Conservation (phyloP, 2,888 invertebrate species). For the Heliconius aoede region DNA sequence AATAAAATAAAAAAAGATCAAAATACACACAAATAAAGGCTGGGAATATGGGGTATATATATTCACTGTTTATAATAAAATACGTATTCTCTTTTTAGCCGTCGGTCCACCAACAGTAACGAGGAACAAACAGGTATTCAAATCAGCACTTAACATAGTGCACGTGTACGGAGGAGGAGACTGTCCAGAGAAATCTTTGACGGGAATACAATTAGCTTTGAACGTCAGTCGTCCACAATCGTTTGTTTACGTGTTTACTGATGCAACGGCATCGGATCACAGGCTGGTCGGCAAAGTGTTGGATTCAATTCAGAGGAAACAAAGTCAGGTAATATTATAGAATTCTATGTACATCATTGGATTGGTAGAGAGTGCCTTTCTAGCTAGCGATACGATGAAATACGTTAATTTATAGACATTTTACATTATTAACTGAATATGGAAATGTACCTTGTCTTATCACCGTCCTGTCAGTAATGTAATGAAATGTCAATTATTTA, state of each 20-base stretch:
- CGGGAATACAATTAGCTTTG: constrained; percentile 86
- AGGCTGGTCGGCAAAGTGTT: constrained; percentile 85
- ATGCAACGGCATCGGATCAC: constrained; percentile 88
- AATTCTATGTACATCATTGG: neutral
- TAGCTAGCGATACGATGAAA: too few species aligned
- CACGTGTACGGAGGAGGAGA: constrained; percentile 88
- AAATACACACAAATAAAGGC: too few species aligned
- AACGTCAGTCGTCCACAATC: constrained; percentile 86
- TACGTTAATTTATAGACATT: too few species aligned
- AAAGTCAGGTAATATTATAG: constrained; percentile 85
- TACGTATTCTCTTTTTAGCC: constrained; percentile 63
- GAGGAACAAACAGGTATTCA: constrained; percentile 84
- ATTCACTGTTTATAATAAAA: neutral
- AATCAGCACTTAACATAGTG: constrained; percentile 81
- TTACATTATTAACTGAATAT: too few species aligned
- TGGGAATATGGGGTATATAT: neutral
- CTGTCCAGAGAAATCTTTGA: constrained; percentile 88
- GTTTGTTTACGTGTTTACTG: constrained; percentile 90
- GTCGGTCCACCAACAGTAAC: constrained; percentile 87
- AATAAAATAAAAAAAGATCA: too few species aligned
- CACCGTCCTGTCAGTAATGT: too few species aligned
- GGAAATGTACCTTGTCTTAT: too few species aligned
- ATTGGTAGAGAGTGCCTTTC: neutral
- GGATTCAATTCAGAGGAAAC: constrained; percentile 87
- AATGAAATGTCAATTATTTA: too few species aligned